Base-by-base conservation (phyloP, 2,888 invertebrate genomes). In the Drosophila atripex region DNA sequence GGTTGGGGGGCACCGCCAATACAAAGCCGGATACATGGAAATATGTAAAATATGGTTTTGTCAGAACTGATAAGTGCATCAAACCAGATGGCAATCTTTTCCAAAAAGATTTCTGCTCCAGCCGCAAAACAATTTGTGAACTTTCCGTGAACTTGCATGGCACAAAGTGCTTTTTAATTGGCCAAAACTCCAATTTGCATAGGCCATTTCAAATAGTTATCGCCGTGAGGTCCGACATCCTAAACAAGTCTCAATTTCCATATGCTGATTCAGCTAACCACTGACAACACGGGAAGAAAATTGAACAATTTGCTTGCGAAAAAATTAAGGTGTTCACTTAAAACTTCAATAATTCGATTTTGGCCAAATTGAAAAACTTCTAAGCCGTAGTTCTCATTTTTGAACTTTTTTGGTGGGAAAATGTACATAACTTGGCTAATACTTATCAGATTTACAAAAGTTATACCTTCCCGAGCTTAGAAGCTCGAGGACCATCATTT, bases 151-250 rank as follows among this genome's bases (percentile, higher is more conserved):
- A 54, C 64, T 61, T 39, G 11, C 4, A 16, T 18, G 68, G 70
- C 84, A 80, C 71, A 79, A 76, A 82, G 79, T 84, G 82, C 60
- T 72, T 77, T 79, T 77, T 74, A 84, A 80, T 82, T 83, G 77
- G 59, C 59, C 56, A 41, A 55, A 59, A 53, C 47, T 54, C 30
- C 61, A 30, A 54, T 46, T 52, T 58, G 49, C 68, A 59, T 45
- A 52, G 12, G 35, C 23, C 53, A 49, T 21, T 49, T 56, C 55
- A 25, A 45, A 45, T 9, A 46, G 57, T 39, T 69, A 70, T 71
- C 71, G 71, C 49, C 35, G 18, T 28, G 38, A 46, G 39, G 70
- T 53, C 54, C 41, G 70, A 64, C 71, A 71, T 57, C 41, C 56
- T 52, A 35, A 61, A 63, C 51, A 39, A 60, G 61, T 18, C 53